Percentiles rank a stretch among this genome's conserved stretches.
Conservation (phyloP, 2,888 invertebrate genomes). For the Lithophane socia region DNA sequence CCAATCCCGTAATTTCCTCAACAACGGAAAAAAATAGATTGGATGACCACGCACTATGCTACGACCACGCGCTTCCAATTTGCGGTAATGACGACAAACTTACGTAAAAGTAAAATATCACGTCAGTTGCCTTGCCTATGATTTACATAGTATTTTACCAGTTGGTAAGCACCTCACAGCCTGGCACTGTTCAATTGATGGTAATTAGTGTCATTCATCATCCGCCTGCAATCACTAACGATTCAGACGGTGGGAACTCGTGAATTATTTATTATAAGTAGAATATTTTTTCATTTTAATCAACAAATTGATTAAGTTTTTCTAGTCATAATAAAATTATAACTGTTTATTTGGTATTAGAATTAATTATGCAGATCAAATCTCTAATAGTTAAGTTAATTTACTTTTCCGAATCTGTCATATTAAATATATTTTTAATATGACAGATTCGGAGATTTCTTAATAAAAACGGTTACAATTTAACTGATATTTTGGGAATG, state of each 20-base stretch:
- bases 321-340: not conserved
- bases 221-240: slow-evolving; percentile 44
- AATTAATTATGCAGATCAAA: slow-evolving; percentile 6
- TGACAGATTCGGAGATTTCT: not conserved
- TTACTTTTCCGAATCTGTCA: no score
- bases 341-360: slow-evolving; percentile 14
- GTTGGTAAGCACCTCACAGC: slow-evolving; percentile 45
- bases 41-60: slow-evolving; percentile 13
- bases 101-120: slow-evolving; percentile 51
- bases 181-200: slow-evolving; percentile 48
- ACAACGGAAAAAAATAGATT: slow-evolving; percentile 28
- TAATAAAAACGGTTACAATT: not conserved
- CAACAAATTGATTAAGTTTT: not conserved
- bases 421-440: not conserved
- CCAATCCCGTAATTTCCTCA: slow-evolving; percentile 1
- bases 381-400: no score
- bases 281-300: slow-evolving; percentile 18
- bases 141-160: slow-evolving; percentile 60
- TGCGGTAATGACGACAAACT: slow-evolving; percentile 45
- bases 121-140: slow-evolving; percentile 38
- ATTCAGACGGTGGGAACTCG: slow-evolving; percentile 37
- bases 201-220: slow-evolving; percentile 57
- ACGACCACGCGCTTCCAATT: slow-evolving; percentile 32
- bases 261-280: slow-evolving; percentile 42
- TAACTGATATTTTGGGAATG: slow-evolving; percentile 8